Evolutionary conservation across 2,888 invertebrate genomes (phyloP), one percentile per base, ranked within the genome.

Genomic region (Dynastes hyllus): DNA sequence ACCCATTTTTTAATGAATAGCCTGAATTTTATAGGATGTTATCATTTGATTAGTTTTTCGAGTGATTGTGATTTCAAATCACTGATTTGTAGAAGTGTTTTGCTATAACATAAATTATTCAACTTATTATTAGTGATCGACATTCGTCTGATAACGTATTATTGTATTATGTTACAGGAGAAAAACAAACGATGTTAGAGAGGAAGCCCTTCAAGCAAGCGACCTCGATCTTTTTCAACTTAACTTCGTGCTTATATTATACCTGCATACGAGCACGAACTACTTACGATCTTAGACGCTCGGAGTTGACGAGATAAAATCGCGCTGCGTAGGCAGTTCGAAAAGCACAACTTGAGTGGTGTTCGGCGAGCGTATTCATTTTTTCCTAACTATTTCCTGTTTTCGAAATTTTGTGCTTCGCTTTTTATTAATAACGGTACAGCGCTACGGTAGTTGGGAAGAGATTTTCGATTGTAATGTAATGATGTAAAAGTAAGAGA

Each of bases 301-400:
- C 70, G 53, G 53, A 70, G 70, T 70, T 70, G 32, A 16, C 2
- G 70, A 70, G 70, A 70, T 70, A 70, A 32, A 70, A 70, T 70
- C 53, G 53, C 29, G 53, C 53, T 51, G 53, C 53, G 53, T 53
- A 70, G 70, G 70, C 53, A 70, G 70, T 53, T 70, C 53, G 53
- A 51, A 29, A 70, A 70, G 69, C 53, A 32, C 22, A 53, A 70
- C 53, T 70, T 51, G n/a, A 70, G 53, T 55, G 53, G 53, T n/a
- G 13, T 51, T 53, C 53, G 53, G 29, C 13, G 53, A 27, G 65
- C 70, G 70, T 5, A 16, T 32, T 53, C 51, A 9, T 70, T 70
- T 69, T 70, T 70, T 70, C 53, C 16, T 53, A 32, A n/a, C 32
- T 70, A 53, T 53, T 70, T 70, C 53, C 70, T 70, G 53, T 70